phyloP scores from a whole-genome alignment of 1,140 invertebrate genomes.

The Dolichoris vasculosae region DNA sequence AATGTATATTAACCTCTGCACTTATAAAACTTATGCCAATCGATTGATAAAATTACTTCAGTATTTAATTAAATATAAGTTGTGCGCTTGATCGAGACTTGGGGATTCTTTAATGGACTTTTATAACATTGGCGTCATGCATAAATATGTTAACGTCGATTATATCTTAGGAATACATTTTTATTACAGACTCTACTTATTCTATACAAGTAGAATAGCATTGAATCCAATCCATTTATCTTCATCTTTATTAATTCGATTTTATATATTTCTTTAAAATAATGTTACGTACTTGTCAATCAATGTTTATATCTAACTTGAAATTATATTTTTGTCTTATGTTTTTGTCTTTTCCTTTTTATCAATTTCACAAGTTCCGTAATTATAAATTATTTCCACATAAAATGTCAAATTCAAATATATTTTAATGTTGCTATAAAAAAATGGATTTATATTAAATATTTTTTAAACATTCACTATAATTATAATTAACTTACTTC shows the following conservation, averaged over 20 bases:
- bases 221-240: not conserved
- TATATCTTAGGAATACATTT: not conserved
- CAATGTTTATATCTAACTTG: not conserved
- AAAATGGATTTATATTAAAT: too few relatives aligned
- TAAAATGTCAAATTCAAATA: too few relatives aligned
- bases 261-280: not conserved
- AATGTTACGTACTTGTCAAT: not conserved
- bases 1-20: not conserved
- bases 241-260: not conserved
- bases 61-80: slow-evolving; percentile 49
- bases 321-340: not conserved
- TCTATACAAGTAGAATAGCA: not conserved
- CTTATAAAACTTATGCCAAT: not conserved
- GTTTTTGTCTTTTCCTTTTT: not conserved
- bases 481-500: too few relatives aligned
- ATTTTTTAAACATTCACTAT: too few relatives aligned
- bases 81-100: not conserved
- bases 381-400: not conserved
- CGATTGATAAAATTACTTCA: slow-evolving; percentile 38
- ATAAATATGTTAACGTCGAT: not conserved
- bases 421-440: too few relatives aligned
- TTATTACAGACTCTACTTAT: not conserved
- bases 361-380: not conserved
- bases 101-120: slow-evolving; percentile 32
- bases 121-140: not conserved